phyloP scores from a whole-genome alignment of 2,797 vertebrate genomes.

The Falco concolor region DNA sequence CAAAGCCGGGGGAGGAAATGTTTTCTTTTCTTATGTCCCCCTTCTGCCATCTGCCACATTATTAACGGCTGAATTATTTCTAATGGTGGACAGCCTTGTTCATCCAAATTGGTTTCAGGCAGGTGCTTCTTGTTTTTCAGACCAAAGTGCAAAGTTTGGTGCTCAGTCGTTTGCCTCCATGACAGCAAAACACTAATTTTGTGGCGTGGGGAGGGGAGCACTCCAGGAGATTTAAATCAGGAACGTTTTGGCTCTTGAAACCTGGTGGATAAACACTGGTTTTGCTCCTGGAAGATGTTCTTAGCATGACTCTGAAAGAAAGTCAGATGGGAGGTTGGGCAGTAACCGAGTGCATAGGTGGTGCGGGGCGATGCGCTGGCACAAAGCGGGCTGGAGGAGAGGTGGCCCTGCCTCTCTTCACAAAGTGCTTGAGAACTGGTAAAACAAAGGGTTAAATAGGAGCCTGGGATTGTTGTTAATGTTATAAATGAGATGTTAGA shows the following conservation, averaged over 20 bases:
- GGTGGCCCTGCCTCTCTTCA: background rate
- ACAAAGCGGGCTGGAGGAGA: background rate
- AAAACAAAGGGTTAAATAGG: background rate
- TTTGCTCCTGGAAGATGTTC: background rate
- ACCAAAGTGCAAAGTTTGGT: background rate
- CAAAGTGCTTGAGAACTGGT: background rate
- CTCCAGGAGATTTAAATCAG: background rate
- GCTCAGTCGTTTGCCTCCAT: background rate
- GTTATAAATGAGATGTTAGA: background rate
- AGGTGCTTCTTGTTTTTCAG: background rate
- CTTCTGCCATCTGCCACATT: background rate
- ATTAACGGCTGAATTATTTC: background rate
- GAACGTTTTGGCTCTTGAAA: background rate
- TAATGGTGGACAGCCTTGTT: background rate
- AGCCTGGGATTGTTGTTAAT: background rate
- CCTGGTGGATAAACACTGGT: background rate
- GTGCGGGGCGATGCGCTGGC: rapidly evolving
- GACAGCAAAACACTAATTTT: conserved; percentile 23
- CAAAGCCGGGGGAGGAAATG: background rate
- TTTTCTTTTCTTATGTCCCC: background rate
- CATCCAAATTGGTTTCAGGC: background rate
- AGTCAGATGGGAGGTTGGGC: background rate
- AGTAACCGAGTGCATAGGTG: rapidly evolving
- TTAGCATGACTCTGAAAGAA: background rate
- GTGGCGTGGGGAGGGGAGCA: background rate